Conservation (phyloP, 2,797 vertebrate genomes). For the Aplochiton taeniatus region DNA sequence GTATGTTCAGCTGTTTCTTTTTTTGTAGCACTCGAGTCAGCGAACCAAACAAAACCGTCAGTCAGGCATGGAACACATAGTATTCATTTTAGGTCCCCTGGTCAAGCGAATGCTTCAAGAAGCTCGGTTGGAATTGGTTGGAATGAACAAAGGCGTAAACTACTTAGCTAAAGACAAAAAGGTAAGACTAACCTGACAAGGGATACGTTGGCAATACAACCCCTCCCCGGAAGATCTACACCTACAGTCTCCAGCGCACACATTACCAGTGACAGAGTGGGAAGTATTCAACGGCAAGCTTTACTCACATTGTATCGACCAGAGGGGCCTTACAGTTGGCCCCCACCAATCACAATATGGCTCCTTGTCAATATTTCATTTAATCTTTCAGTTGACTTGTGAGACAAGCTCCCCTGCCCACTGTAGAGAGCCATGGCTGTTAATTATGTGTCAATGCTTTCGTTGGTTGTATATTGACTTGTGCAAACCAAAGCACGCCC, state of each 20-base stretch:
- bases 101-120: too few relatives aligned
- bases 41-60: too few relatives aligned
- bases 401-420: constrained; percentile 21
- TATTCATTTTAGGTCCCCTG: too few relatives aligned
- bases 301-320: constrained; percentile 55
- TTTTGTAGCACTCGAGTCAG: too few relatives aligned
- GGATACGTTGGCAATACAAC: too few relatives aligned
- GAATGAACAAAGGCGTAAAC: too few relatives aligned
- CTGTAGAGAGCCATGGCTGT: constrained; percentile 38
- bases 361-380: constrained; percentile 73
- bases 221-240: too few relatives aligned
- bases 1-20: too few relatives aligned
- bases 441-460: constrained; percentile 55
- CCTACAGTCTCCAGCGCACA: background rate
- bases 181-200: too few relatives aligned
- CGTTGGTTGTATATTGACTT: constrained; percentile 46
- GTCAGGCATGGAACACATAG: too few relatives aligned
- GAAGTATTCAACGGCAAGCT: constrained; percentile 46
- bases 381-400: constrained; percentile 61
- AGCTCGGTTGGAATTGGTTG: too few relatives aligned
- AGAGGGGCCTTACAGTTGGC: constrained; percentile 42
- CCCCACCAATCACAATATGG: constrained; percentile 46
- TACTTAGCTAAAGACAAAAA: too few relatives aligned
- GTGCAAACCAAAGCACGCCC: constrained; percentile 27
- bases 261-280: constrained; percentile 55